A percentile compares a stretch with the other conserved stretches of the same genome.
Evolutionary conservation across 2,797 vertebrate species (phyloP).

Genomic region (Esox masquinongy): DNA sequence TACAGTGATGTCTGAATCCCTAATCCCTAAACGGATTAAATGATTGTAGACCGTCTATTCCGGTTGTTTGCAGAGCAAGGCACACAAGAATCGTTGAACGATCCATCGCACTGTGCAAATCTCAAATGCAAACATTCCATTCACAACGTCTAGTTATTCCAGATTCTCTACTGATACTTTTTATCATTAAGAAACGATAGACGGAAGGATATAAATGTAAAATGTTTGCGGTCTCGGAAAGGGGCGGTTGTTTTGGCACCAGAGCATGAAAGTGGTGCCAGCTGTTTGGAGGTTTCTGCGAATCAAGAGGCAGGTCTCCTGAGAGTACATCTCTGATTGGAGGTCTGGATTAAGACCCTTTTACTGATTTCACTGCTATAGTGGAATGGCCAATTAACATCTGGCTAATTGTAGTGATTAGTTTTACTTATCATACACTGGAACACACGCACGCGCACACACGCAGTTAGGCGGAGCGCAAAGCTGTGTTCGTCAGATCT

Average conservation of each 20-base stretch:
- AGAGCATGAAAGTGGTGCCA: neutral
- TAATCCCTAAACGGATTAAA: neutral
- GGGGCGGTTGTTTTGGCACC: neutral
- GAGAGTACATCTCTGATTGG: conserved; percentile 50
- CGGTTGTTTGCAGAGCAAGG: neutral
- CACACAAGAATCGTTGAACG: neutral
- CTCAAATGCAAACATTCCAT: neutral
- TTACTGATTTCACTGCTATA: conserved; percentile 40
- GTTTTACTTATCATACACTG: conserved; percentile 54
- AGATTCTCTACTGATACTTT: neutral
- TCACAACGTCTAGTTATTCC: neutral
- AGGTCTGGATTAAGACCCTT: conserved; percentile 17
- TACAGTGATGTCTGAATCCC: neutral
- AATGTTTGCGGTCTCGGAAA: neutral
- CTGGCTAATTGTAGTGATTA: conserved; percentile 50
- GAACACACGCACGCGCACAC: conserved; percentile 29
- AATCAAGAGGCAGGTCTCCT: conserved; percentile 48
- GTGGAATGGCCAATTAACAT: conserved; percentile 48
- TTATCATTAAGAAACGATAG: neutral
- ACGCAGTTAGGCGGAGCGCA: neutral
- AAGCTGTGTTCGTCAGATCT: conserved; percentile 4
- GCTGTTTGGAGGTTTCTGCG: conserved; percentile 18
- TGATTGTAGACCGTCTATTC: neutral
- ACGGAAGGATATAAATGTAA: too few relatives aligned
- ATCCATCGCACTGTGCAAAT: neutral